These are phyloP conservation scores for Ibycter americanus DNA, from an alignment of 2,797 vertebrate species.

Conservation along the genomic window DNA sequence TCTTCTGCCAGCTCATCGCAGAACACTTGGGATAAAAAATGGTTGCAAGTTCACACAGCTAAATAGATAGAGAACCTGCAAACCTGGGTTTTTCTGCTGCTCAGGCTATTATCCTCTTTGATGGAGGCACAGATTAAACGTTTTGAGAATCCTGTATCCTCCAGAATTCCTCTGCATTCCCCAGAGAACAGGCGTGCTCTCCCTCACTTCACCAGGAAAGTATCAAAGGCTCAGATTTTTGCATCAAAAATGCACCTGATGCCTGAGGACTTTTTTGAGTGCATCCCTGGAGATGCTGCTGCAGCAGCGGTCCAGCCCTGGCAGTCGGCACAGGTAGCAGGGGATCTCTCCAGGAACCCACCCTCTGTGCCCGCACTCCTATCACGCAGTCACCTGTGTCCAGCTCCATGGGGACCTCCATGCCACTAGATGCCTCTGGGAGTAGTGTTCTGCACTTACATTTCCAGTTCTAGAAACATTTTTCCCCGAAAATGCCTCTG, in stretches of 20 bases:
- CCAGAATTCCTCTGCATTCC: background rate
- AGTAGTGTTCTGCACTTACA: background rate
- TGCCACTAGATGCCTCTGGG: fast-evolving
- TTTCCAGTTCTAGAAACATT: background rate
- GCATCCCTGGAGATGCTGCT: background rate
- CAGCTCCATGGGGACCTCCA: background rate
- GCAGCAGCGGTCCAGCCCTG: background rate
- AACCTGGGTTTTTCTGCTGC: background rate
- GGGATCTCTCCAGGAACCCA: background rate
- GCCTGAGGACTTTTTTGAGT: background rate
- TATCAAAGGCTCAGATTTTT: background rate
- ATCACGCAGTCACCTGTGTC: background rate
- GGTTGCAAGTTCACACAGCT: background rate
- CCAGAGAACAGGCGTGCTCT: background rate
- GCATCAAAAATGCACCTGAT: background rate
- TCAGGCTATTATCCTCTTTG: background rate
- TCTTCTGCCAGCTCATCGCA: background rate
- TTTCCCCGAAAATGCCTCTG: background rate
- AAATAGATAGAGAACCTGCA: background rate
- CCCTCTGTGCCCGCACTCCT: background rate
- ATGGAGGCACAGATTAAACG: fast-evolving
- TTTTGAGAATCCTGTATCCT: background rate
- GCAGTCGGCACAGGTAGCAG: background rate
- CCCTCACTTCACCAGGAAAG: background rate
- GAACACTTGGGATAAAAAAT: background rate